Evolutionary conservation across 2,888 invertebrate species (phyloP).

Genomic region (Amphiduros pacificus): DNA sequence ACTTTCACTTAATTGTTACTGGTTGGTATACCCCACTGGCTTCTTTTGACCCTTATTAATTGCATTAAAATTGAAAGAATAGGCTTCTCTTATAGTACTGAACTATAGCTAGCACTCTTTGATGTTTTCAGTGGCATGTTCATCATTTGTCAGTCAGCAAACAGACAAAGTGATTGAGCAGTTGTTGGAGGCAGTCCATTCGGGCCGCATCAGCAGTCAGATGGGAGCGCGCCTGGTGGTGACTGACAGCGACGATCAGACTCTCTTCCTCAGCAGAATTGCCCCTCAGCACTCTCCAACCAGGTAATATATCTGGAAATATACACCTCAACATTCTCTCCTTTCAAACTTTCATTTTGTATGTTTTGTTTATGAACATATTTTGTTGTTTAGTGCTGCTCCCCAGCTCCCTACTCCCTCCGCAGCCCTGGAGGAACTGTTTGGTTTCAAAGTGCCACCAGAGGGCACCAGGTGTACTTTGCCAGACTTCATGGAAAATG

Average conservation of each 20-base stretch:
- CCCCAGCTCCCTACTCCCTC: too few relatives aligned
- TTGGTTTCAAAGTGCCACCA: too few relatives aligned
- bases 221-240: background rate
- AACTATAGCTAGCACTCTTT: background rate
- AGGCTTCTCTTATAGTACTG: background rate
- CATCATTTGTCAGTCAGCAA: slow-evolving; percentile 40
- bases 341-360: too few relatives aligned
- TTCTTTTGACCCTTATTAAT: too few relatives aligned
- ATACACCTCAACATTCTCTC: too few relatives aligned
- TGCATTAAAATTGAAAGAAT: background rate
- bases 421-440: slow-evolving; percentile 1
- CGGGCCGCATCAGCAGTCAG: slow-evolving; percentile 32
- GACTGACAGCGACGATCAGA: slow-evolving; percentile 11
- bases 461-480: too few relatives aligned
- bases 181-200: slow-evolving; percentile 44
- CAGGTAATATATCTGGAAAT: too few relatives aligned
- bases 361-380: too few relatives aligned
- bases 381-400: too few relatives aligned
- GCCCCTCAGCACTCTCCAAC: too few relatives aligned
- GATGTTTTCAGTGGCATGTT: slow-evolving; percentile 40
- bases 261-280: slow-evolving; percentile 7
- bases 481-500: slow-evolving; percentile 8
- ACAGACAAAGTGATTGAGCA: slow-evolving; percentile 39
- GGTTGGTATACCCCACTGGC: too few relatives aligned
- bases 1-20: background rate